These are phyloP conservation scores for Nebria salina DNA, from an alignment of 2,888 invertebrate species.

Conservation along the genomic window DNA sequence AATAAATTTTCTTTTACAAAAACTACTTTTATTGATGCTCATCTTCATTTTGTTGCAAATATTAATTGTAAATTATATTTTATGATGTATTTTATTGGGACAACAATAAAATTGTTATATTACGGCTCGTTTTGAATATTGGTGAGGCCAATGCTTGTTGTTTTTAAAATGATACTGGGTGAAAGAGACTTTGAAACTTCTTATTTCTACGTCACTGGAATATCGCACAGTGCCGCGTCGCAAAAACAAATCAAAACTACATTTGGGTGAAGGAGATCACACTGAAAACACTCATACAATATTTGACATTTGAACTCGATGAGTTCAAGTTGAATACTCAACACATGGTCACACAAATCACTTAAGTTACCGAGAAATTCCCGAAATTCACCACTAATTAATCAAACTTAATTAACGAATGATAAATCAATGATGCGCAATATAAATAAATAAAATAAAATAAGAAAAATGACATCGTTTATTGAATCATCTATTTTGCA, in stretches of 20 bases:
- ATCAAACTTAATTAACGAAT: background rate
- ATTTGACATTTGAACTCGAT: constrained; percentile 18
- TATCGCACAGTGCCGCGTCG: background rate
- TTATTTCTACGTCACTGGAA: background rate
- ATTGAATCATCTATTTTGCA: background rate
- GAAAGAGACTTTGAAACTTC: background rate
- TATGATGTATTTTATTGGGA: background rate
- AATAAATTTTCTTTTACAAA: background rate
- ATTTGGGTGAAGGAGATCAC: constrained; percentile 18
- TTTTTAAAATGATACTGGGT: background rate
- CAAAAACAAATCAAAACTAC: constrained; percentile 14
- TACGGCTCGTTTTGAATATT: too few species aligned
- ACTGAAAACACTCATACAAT: constrained; percentile 1
- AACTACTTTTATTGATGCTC: background rate
- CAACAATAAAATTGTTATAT: too few species aligned
- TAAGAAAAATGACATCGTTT: background rate
- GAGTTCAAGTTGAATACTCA: constrained; percentile 14
- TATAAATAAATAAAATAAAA: background rate
- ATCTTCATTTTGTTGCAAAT: background rate
- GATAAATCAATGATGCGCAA: background rate
- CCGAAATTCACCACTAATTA: background rate
- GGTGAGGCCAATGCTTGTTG: too few species aligned
- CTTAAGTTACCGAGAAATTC: background rate
- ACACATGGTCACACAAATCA: background rate
- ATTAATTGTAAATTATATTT: background rate